phyloP scores from a whole-genome alignment of 2,113 vertebrate species.

The Meles meles region DNA sequence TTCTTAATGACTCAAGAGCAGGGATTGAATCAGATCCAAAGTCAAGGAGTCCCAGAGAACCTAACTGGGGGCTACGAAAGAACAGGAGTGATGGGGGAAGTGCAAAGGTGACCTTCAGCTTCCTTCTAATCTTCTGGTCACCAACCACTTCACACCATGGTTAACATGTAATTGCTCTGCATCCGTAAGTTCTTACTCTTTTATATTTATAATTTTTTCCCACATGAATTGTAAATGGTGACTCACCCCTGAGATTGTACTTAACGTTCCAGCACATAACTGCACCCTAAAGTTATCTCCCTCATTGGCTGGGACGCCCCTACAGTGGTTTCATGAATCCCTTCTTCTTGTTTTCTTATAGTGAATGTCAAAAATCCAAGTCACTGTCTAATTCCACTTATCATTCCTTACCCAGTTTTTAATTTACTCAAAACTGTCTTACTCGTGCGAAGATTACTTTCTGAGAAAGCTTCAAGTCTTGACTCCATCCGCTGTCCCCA shows the following conservation, averaged over 20 bases:
- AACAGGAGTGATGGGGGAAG: background rate
- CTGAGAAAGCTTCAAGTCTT: background rate
- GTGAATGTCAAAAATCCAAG: background rate
- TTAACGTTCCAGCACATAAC: background rate
- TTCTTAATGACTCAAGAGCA: background rate
- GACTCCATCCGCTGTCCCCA: rapidly evolving
- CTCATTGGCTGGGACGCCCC: background rate
- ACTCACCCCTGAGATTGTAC: background rate
- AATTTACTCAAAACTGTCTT: background rate
- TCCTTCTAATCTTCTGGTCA: background rate
- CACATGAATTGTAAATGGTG: background rate
- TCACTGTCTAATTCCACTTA: no score
- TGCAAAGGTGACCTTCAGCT: rapidly evolving
- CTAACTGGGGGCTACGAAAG: no score
- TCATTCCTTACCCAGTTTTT: background rate
- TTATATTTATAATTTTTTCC: background rate
- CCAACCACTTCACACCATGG: background rate
- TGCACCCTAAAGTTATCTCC: background rate
- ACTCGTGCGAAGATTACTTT: background rate
- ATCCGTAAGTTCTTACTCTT: background rate
- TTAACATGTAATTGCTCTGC: background rate
- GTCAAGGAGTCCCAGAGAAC: background rate
- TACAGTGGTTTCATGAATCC: background rate
- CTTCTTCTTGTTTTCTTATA: background rate
- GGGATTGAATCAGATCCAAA: background rate